phyloP scores from a whole-genome alignment of 2,113 vertebrate species.

The Orientallactaga bullata region DNA sequence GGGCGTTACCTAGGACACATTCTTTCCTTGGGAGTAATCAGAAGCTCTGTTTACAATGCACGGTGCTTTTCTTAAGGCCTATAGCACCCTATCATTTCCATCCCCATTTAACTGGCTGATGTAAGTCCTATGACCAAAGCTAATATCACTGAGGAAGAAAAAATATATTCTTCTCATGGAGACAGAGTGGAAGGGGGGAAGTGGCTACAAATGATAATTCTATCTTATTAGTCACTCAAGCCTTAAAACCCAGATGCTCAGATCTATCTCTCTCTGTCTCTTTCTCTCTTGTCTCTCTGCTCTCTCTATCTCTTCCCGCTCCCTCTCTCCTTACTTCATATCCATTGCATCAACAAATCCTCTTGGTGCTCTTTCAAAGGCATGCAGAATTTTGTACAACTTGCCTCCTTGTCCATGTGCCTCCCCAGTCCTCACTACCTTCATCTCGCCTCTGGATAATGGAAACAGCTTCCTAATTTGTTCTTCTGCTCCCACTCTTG shows the following conservation, averaged over 20 bases:
- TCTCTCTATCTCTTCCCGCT: background rate
- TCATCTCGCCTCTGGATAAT: background rate
- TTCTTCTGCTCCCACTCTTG: background rate
- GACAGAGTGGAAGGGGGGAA: background rate
- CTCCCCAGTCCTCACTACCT: background rate
- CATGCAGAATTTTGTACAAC: background rate
- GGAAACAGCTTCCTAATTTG: background rate
- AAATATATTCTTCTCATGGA: background rate
- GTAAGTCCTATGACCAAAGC: background rate
- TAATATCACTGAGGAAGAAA: background rate
- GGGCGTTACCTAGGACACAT: background rate
- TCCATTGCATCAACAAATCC: background rate
- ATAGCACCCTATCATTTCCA: background rate
- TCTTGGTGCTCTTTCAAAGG: constrained; percentile 24
- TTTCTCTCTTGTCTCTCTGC: background rate
- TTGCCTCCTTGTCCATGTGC: background rate
- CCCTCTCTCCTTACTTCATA: background rate
- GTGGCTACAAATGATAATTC: background rate
- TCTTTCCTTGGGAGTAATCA: background rate
- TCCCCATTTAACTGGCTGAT: background rate
- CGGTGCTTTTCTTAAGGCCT: background rate
- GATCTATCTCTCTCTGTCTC: background rate
- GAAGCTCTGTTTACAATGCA: background rate
- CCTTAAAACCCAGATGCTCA: background rate
- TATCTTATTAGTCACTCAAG: background rate